Base-by-base conservation (phyloP, 1,140 invertebrate genomes). In the Papilio polyxenes region DNA sequence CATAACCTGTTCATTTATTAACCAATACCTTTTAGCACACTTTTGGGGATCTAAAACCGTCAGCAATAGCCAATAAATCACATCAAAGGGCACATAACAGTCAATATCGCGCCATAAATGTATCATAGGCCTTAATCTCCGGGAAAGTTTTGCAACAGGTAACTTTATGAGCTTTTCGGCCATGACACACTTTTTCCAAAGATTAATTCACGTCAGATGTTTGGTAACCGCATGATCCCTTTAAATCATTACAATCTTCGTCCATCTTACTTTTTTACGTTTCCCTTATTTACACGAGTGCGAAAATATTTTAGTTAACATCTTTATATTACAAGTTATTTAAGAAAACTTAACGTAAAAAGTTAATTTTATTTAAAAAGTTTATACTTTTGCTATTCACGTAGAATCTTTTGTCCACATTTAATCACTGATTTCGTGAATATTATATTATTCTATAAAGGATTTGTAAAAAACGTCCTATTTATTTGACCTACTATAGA, bases 91-190 rank as follows among this genome's bases (percentile, higher is more conserved):
- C 23, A 72, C 65, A 72, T 72, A 37, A 72, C 65, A 13, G 31
- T 72, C 65, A 37, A 72, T 72, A 72, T 65, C 10, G 11, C 10
- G 62, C 62, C 20, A 65, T 65, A 65, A 65, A 65, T 65, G 62
- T 65, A 23, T 72, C 31, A 72, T 72, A 72, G 23, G 65, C 31
- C 65, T 72, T 72, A 72, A 72, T 72, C 65, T 37, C 13, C 23
- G 13, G 4, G 65, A 72, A 72, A 72, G 65, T 72, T 72, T 40
- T 37, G 65, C 65, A 72, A 72, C 65, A 72, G 65, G 65, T 72
- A 72, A 72, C 5, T 72, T 72, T 72, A 40, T 72, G 20, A 37
- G 31, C 11, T 37, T 5, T 72, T 40, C 65, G 65, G 11, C 65
- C 65, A 72, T 72, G 65, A 72, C 65, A 72, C 5, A 72, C 31